A percentile compares a stretch with the other conserved stretches of the same genome.
phyloP scores from a whole-genome alignment of 2,797 vertebrate genomes.

The Centroberyx gerrardi region DNA sequence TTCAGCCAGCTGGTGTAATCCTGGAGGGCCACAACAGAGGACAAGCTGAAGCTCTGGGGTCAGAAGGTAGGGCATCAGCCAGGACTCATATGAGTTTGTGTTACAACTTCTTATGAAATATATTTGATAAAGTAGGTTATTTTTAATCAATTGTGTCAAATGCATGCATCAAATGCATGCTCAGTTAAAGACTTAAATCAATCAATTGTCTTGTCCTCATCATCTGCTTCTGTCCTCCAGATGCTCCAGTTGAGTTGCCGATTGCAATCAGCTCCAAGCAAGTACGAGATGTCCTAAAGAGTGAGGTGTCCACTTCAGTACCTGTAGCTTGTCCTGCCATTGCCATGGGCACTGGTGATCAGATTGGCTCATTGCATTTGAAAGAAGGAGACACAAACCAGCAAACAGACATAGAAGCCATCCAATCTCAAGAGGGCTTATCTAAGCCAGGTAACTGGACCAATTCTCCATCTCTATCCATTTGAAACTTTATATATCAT shows the following conservation, averaged over 20 bases:
- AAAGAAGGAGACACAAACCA: conserved; percentile 71
- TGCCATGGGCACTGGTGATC: conserved; percentile 73
- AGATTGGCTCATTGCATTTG: conserved; percentile 63
- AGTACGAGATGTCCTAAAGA: conserved; percentile 86
- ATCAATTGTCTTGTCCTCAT: too few species aligned
- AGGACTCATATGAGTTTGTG: not conserved
- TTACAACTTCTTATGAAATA: not conserved
- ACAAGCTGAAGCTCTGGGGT: conserved; percentile 62
- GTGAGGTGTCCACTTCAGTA: conserved; percentile 87
- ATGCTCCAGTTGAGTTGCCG: conserved; percentile 79
- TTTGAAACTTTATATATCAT: conserved; percentile 6
- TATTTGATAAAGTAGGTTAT: not conserved
- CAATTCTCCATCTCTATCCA: not conserved
- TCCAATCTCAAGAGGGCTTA: conserved; percentile 63
- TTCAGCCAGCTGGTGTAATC: conserved; percentile 34
- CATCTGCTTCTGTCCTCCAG: conserved; percentile 59
- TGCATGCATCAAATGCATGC: too few species aligned
- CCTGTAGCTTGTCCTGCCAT: conserved; percentile 80
- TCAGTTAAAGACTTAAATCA: too few species aligned
- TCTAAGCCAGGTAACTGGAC: conserved; percentile 72
- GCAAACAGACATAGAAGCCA: conserved; percentile 50
- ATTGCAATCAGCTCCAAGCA: conserved; percentile 87
- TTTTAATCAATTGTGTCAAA: too few species aligned
- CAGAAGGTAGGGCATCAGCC: conserved; percentile 41
- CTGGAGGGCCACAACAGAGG: conserved; percentile 65